A percentile compares a stretch with the other conserved stretches of the same genome.
These are phyloP conservation scores for Lamproptera curius DNA, from an alignment of 2,888 invertebrate species.

Conservation along the genomic window DNA sequence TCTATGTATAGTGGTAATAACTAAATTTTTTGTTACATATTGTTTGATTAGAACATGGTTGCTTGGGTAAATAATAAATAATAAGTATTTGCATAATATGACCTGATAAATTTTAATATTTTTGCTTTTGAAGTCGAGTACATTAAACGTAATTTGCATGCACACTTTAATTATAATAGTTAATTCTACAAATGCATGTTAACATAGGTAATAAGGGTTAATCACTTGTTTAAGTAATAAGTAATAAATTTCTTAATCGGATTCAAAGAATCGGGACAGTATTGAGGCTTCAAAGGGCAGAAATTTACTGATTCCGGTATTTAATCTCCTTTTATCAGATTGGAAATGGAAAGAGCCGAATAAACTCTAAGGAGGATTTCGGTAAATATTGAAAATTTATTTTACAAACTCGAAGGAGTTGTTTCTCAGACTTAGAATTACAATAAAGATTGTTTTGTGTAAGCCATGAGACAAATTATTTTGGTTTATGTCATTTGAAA, in stretches of 20 bases:
- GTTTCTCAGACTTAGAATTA: slow-evolving; percentile 13
- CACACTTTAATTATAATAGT: no score
- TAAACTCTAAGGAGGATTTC: slow-evolving; percentile 19
- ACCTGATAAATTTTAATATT: no score
- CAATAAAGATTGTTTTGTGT: slow-evolving; percentile 14
- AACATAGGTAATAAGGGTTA: no score
- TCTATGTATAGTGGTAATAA: no score
- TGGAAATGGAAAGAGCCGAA: slow-evolving; percentile 17
- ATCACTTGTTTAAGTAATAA: no score
- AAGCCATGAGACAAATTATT: slow-evolving; percentile 3
- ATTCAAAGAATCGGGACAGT: slow-evolving; percentile 15
- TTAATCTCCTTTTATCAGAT: slow-evolving; percentile 21
- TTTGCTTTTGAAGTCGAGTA: no score
- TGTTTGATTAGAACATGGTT: no score
- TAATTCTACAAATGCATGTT: no score
- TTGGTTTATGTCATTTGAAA: neutral
- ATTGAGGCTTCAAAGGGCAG: slow-evolving; percentile 11
- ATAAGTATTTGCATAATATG: no score
- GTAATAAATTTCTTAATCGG: slow-evolving; percentile 15
- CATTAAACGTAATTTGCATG: no score
- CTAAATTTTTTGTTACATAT: no score
- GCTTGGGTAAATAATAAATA: no score
- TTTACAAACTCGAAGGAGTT: slow-evolving; percentile 16
- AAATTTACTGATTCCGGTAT: slow-evolving; percentile 17
- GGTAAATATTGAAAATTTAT: slow-evolving; percentile 19